Conservation (phyloP, 2,888 invertebrate species). For the Leptinotarsa rubiginosa region DNA sequence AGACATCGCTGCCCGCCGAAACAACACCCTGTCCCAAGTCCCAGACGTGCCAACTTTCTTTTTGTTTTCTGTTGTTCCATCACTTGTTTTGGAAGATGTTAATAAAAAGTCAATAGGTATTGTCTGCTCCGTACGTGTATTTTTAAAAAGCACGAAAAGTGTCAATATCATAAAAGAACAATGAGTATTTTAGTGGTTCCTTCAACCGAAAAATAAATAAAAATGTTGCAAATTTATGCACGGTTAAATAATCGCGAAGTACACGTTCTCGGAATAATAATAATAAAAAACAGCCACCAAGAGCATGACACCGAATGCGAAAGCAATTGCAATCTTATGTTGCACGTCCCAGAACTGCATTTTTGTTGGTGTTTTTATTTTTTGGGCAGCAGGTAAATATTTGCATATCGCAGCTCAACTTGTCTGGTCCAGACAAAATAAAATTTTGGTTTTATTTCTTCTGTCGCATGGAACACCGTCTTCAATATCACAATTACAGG, state of each 20-base stretch:
- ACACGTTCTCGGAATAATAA: slow-evolving; percentile 32
- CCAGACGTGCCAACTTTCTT: slow-evolving; percentile 17
- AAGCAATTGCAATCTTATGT: slow-evolving; percentile 53
- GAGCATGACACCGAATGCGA: slow-evolving; percentile 45
- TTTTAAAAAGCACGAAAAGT: slow-evolving; percentile 34
- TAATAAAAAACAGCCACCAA: slow-evolving; percentile 27
- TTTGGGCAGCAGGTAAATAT: slow-evolving; percentile 53
- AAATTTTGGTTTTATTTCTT: slow-evolving; percentile 57
- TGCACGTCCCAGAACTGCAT: slow-evolving; percentile 46
- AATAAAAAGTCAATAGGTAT: slow-evolving; percentile 27
- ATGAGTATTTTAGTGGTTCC: slow-evolving; percentile 38
- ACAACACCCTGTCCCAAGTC: slow-evolving; percentile 21
- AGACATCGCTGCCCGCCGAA: slow-evolving; percentile 14
- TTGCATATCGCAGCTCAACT: slow-evolving; percentile 59
- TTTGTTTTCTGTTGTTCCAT: slow-evolving; percentile 13
- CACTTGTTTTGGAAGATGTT: slow-evolving; percentile 24
- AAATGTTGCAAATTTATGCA: slow-evolving; percentile 43
- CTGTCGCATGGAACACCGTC: slow-evolving; percentile 24
- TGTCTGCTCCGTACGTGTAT: slow-evolving; percentile 25
- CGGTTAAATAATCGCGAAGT: slow-evolving; percentile 40
- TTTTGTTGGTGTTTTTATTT: slow-evolving; percentile 42
- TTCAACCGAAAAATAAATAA: slow-evolving; percentile 39
- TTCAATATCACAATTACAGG: slow-evolving; percentile 28
- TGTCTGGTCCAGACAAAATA: slow-evolving; percentile 61
- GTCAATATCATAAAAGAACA: slow-evolving; percentile 41